A percentile compares a stretch with the other conserved stretches of the same genome.
These are phyloP conservation scores for Tringa solitaria DNA, from an alignment of 2,113 vertebrate species.

Conservation along the genomic window DNA sequence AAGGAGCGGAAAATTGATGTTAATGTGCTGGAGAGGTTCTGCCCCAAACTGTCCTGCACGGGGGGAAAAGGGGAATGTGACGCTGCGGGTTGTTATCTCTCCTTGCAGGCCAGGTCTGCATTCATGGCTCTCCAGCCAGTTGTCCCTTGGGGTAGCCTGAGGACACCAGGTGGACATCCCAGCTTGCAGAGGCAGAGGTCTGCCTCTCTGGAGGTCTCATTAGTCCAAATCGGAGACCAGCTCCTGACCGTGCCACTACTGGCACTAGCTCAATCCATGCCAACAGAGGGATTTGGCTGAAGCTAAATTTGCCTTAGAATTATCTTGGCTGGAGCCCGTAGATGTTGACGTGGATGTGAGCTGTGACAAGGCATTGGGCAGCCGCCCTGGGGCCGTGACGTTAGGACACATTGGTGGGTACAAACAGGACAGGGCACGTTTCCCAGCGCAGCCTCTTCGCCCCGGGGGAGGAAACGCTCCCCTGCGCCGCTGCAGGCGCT, in stretches of 20 bases:
- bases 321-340: accelerated
- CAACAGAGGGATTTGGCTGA: not conserved
- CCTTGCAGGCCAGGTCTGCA: not conserved
- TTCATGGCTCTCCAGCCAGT: not conserved
- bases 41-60: not conserved
- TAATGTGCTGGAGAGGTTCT: not conserved
- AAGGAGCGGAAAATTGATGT: not conserved
- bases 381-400: not conserved
- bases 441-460: not conserved
- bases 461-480: accelerated
- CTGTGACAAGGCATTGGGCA: not conserved
- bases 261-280: not conserved
- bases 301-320: not conserved
- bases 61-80: not conserved
- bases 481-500: not conserved
- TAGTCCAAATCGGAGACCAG: not conserved
- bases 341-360: accelerated
- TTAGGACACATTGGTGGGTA: accelerated
- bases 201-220: not conserved
- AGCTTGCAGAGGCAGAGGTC: not conserved
- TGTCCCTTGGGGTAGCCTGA: not conserved
- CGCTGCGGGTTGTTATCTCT: not conserved
- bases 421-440: accelerated
- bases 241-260: not conserved
- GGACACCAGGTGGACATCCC: not conserved